phyloP scores from a whole-genome alignment of 2,888 invertebrate species.

The Mesochorus sp. region DNA sequence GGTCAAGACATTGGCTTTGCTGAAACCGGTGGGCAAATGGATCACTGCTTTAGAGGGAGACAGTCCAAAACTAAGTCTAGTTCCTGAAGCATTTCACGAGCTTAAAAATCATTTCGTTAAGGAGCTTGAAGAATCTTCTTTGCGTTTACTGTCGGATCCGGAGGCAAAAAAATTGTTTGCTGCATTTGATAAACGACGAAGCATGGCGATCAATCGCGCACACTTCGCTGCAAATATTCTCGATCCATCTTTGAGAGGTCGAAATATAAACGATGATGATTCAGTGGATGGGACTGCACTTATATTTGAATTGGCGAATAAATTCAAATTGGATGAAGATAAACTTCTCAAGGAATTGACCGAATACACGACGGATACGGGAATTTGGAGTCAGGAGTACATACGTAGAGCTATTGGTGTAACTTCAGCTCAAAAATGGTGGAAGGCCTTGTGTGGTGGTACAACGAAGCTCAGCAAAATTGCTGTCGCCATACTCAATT shows the following conservation, averaged over 20 bases:
- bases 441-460: neutral
- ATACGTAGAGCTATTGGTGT: neutral
- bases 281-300: neutral
- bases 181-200: neutral
- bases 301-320: neutral
- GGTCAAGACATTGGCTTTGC: constrained; percentile 3
- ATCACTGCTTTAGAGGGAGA: constrained; percentile 34
- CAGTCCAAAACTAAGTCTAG: constrained; percentile 16
- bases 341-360: neutral
- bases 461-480: neutral
- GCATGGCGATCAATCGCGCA: constrained; percentile 37
- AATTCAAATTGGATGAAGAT: neutral
- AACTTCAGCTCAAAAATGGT: neutral
- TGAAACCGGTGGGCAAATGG: constrained; percentile 36
- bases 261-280: neutral
- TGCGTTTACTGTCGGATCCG: neutral
- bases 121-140: neutral
- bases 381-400: constrained; percentile 11
- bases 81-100: constrained; percentile 30
- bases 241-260: constrained; percentile 37
- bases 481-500: neutral
- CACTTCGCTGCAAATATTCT: constrained; percentile 58
- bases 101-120: constrained; percentile 11
- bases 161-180: neutral
- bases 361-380: neutral